These are phyloP conservation scores for Xestobium rufovillosum DNA, from an alignment of 2,888 invertebrate genomes.

Conservation along the genomic window DNA sequence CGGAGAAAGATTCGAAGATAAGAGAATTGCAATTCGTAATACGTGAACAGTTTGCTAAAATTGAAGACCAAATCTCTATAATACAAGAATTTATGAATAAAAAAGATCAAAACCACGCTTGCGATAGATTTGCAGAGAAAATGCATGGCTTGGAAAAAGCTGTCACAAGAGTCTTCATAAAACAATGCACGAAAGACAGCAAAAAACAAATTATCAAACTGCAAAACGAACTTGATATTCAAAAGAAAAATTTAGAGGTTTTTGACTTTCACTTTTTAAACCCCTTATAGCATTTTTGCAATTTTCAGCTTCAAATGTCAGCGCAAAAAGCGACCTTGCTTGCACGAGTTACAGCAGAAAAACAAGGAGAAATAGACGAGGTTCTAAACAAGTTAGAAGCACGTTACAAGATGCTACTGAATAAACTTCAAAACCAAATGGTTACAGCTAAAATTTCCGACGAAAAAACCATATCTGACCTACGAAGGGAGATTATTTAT, in stretches of 20 bases:
- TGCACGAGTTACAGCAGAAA: slow-evolving; percentile 26
- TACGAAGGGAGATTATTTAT: not conserved
- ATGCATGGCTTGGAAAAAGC: too few relatives aligned
- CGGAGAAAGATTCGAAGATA: not conserved
- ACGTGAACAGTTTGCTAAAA: not conserved
- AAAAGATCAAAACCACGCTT: too few relatives aligned
- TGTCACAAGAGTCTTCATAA: too few relatives aligned
- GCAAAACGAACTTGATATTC: too few relatives aligned
- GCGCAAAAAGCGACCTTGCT: slow-evolving; percentile 32
- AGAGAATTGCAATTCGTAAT: not conserved
- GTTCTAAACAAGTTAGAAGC: slow-evolving; percentile 30
- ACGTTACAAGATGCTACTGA: slow-evolving; percentile 31
- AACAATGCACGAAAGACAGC: too few relatives aligned
- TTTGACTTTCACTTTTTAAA: too few relatives aligned
- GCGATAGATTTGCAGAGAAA: too few relatives aligned
- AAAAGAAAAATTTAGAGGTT: too few relatives aligned
- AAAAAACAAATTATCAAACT: too few relatives aligned
- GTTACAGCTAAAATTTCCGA: not conserved
- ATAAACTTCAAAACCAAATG: not conserved
- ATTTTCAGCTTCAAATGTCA: slow-evolving; percentile 27
- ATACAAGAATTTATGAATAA: too few relatives aligned
- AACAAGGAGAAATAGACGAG: slow-evolving; percentile 30
- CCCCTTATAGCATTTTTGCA: too few relatives aligned
- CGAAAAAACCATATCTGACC: not conserved
- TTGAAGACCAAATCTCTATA: too few relatives aligned